phyloP scores from a whole-genome alignment of 2,113 vertebrate genomes.

The Turdus rufiventris region DNA sequence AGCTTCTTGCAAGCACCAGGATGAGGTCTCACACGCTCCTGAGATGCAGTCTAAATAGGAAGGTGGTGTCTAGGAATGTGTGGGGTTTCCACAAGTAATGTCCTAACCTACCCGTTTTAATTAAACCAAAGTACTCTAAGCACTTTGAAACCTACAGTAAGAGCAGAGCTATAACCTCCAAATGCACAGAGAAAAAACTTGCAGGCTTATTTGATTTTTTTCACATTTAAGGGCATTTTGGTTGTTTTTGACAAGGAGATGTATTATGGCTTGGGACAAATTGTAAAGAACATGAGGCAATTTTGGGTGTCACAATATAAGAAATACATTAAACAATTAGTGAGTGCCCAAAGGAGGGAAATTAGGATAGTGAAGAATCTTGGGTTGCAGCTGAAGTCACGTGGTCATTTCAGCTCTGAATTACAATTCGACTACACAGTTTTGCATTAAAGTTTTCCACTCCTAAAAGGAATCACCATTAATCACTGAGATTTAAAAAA shows the following conservation, averaged over 20 bases:
- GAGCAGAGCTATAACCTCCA: background rate
- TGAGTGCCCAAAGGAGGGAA: background rate
- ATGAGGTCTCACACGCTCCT: background rate
- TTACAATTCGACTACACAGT: background rate
- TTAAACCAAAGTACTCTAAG: background rate
- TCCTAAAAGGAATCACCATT: background rate
- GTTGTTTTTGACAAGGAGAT: background rate
- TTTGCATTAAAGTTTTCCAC: background rate
- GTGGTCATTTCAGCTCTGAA: background rate
- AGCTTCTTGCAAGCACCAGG: background rate
- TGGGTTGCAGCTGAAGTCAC: background rate
- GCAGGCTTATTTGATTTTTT: background rate
- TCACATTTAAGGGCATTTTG: background rate
- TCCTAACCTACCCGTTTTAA: background rate
- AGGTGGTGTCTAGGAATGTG: rapidly evolving
- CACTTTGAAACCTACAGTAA: background rate
- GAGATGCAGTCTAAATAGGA: background rate
- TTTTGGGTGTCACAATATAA: too few species aligned
- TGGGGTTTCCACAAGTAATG: background rate
- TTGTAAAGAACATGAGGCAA: background rate
- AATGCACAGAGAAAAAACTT: background rate
- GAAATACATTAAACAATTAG: background rate
- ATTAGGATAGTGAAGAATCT: background rate
- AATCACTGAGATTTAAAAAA: background rate
- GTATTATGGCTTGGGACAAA: background rate